phyloP scores from a whole-genome alignment of 2,888 invertebrate species.

The Himalopsyche anomala region DNA sequence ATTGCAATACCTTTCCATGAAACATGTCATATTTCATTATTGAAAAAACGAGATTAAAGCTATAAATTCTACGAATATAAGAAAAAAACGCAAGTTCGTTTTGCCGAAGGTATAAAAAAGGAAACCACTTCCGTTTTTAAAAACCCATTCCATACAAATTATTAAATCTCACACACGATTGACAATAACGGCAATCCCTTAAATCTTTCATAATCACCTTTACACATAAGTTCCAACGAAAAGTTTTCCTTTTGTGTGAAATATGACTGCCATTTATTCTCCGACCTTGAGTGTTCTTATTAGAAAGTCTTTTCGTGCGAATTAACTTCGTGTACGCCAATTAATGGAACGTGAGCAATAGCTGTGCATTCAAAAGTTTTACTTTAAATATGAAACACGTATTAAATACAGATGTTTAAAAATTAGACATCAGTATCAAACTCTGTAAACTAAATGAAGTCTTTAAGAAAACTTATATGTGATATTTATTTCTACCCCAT shows the following conservation, averaged over 20 bases:
- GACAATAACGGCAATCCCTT: constrained; percentile 57
- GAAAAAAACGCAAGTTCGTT: too few relatives aligned
- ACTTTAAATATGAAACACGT: too few relatives aligned
- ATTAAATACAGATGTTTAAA: too few relatives aligned
- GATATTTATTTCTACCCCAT: too few relatives aligned
- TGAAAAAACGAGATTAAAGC: too few relatives aligned
- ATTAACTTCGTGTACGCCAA: constrained; percentile 3
- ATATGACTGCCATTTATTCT: constrained; percentile 56
- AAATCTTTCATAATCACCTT: constrained; percentile 63
- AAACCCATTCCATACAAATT: constrained; percentile 43
- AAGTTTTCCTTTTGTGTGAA: constrained; percentile 58
- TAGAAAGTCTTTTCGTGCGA: constrained; percentile 57
- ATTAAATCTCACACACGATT: constrained; percentile 48
- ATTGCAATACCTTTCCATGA: too few relatives aligned
- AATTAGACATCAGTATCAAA: too few relatives aligned
- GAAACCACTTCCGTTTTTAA: not conserved
- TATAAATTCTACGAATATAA: too few relatives aligned
- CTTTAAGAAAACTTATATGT: too few relatives aligned
- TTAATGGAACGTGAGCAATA: constrained; percentile 31
- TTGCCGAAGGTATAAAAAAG: not conserved
- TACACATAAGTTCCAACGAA: constrained; percentile 51
- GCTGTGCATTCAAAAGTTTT: too few relatives aligned
- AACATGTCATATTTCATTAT: too few relatives aligned
- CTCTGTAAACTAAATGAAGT: too few relatives aligned
- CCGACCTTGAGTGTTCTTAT: constrained; percentile 57